Percentiles rank a stretch among this genome's conserved stretches.
phyloP scores from a whole-genome alignment of 1,140 invertebrate species.

The Drosophila subobscura region DNA sequence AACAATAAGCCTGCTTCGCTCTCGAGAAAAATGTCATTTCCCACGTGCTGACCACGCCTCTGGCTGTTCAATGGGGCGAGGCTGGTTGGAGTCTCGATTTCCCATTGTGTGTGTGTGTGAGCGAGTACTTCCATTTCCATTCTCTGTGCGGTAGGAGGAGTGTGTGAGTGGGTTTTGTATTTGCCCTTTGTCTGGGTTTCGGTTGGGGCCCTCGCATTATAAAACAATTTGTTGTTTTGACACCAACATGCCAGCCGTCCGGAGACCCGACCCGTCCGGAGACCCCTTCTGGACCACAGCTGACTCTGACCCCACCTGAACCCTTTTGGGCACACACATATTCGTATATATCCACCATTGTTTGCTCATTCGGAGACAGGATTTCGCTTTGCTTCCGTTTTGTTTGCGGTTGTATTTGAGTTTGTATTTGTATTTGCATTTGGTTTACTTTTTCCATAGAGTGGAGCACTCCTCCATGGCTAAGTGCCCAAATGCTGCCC shows the following conservation, averaged over 20 bases:
- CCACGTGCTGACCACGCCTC: conserved; percentile 32
- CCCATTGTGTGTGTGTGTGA: neutral
- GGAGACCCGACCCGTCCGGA: neutral
- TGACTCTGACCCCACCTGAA: conserved; percentile 60
- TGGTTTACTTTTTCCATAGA: conserved; percentile 42
- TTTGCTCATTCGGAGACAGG: conserved; percentile 58
- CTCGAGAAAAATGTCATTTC: conserved; percentile 7
- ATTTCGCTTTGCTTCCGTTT: conserved; percentile 59
- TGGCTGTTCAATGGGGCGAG: no score
- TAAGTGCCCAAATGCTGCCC: neutral
- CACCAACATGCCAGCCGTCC: conserved; percentile 36
- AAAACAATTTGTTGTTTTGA: conserved; percentile 66
- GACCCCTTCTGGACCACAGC: neutral
- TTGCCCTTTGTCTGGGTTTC: conserved; percentile 41
- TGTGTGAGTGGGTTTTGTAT: conserved; percentile 16
- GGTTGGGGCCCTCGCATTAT: conserved; percentile 41
- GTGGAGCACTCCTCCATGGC: conserved; percentile 6
- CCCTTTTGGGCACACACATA: conserved; percentile 34
- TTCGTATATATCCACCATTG: conserved; percentile 36
- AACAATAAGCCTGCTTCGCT: conserved; percentile 43
- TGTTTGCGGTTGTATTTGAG: conserved; percentile 38
- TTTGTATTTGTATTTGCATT: conserved; percentile 34
- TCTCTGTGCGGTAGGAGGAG: conserved; percentile 4
- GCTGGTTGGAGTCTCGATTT: neutral
- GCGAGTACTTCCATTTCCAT: conserved; percentile 23